Conservation (phyloP, 2,113 vertebrate species). For the Xenus cinereus region DNA sequence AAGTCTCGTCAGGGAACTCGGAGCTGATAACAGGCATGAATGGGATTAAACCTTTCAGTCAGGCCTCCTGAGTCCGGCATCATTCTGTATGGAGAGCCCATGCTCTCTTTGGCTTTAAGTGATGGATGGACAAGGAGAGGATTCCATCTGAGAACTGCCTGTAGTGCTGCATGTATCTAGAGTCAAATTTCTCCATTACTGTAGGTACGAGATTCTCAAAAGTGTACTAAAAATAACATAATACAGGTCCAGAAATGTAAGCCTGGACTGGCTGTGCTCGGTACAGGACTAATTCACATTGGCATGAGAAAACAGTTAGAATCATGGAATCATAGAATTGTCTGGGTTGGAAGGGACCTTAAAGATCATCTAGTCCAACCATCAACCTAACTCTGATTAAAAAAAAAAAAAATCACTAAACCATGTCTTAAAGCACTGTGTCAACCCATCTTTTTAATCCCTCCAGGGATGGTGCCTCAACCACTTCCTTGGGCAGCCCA, state of each 20-base stretch:
- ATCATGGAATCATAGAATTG: no score
- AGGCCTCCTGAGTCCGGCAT: background rate
- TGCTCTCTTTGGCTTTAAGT: background rate
- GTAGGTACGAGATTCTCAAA: background rate
- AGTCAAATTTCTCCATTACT: background rate
- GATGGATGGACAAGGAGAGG: background rate
- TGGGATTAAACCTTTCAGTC: background rate
- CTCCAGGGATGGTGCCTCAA: no score
- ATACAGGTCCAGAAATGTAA: background rate
- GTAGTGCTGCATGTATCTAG: background rate
- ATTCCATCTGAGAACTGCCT: background rate
- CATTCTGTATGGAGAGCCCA: accelerated
- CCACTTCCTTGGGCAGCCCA: no score
- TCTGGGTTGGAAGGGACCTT: no score
- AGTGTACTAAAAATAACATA: background rate
- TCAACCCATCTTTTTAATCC: no score
- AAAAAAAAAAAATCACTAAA: no score
- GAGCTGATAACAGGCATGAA: background rate
- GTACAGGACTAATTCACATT: background rate
- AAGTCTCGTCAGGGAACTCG: background rate
- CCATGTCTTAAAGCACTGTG: no score
- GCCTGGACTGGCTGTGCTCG: background rate
- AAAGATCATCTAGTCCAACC: no score
- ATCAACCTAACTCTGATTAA: no score
- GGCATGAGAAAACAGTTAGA: background rate